Conservation (phyloP, 1,140 invertebrate species). For the Teleopsis dalmanni region DNA sequence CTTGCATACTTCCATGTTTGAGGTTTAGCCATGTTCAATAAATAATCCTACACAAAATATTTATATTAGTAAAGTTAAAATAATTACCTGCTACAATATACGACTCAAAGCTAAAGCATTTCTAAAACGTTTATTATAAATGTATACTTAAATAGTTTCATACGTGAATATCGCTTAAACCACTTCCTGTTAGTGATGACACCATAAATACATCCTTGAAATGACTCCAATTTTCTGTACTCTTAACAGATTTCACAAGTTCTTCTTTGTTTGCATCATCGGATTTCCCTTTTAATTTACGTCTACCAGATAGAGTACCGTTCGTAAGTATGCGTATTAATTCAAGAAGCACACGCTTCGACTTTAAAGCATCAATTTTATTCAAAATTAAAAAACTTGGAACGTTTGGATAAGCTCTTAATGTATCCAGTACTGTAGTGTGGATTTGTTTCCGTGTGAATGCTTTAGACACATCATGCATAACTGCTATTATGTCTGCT, state of each 20-base stretch:
- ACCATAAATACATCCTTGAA: conserved; percentile 85
- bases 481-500: conserved; percentile 75
- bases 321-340: conserved; percentile 61
- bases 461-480: conserved; percentile 76
- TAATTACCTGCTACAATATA: neutral
- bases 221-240: conserved; percentile 53
- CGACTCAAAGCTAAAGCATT: neutral
- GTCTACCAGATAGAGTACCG: conserved; percentile 43
- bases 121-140: neutral
- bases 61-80: neutral
- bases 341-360: conserved; percentile 66
- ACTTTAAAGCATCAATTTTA: conserved; percentile 76
- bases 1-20: conserved; percentile 59
- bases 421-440: conserved; percentile 58
- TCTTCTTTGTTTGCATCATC: neutral
- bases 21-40: conserved; percentile 57
- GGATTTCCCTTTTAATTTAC: conserved; percentile 10
- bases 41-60: conserved; percentile 56
- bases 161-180: conserved; percentile 68
- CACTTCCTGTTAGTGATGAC: conserved; percentile 71
- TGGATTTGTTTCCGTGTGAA: conserved; percentile 60
- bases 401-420: conserved; percentile 56
- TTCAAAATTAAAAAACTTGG: conserved; percentile 78
- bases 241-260: neutral
- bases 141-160: neutral